These are phyloP conservation scores for Cherax quadricarinatus DNA, from an alignment of 1,140 invertebrate species.

Conservation along the genomic window DNA sequence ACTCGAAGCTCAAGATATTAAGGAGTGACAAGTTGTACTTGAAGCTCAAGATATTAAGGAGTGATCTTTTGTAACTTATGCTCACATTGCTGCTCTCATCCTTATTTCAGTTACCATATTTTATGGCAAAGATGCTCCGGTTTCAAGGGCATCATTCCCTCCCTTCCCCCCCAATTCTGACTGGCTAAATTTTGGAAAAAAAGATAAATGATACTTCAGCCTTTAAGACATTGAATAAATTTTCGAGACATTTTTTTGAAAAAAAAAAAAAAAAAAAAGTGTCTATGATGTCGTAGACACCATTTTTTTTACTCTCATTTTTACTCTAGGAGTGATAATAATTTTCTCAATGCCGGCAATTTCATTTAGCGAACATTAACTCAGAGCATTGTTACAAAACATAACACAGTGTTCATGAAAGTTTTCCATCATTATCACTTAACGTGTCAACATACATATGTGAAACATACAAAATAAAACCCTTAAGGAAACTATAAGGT, in stretches of 20 bases:
- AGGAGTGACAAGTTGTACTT: not conserved
- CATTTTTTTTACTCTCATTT: no score
- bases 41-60: not conserved
- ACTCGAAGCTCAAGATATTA: not conserved
- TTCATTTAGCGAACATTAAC: not conserved
- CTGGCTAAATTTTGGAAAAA: no score
- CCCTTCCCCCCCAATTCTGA: no score
- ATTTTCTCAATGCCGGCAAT: no score
- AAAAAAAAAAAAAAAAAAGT: not conserved
- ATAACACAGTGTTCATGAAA: not conserved
- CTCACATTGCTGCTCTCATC: not conserved
- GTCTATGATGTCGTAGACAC: no score
- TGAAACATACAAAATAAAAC: not conserved
- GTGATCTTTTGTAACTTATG: not conserved
- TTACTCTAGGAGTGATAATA: no score
- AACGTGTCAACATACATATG: not conserved
- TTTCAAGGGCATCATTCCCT: no score
- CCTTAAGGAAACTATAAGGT: not conserved
- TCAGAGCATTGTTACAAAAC: not conserved
- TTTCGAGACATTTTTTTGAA: not conserved
- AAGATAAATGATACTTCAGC: no score
- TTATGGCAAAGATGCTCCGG: no score
- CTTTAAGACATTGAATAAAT: no score
- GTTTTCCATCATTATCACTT: not conserved
- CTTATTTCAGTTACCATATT: not conserved